Evolutionary conservation across 37 sponge, comb jelly and placozoan genomes (phyloP).

Genomic region (Cliona cf. orientalis): DNA sequence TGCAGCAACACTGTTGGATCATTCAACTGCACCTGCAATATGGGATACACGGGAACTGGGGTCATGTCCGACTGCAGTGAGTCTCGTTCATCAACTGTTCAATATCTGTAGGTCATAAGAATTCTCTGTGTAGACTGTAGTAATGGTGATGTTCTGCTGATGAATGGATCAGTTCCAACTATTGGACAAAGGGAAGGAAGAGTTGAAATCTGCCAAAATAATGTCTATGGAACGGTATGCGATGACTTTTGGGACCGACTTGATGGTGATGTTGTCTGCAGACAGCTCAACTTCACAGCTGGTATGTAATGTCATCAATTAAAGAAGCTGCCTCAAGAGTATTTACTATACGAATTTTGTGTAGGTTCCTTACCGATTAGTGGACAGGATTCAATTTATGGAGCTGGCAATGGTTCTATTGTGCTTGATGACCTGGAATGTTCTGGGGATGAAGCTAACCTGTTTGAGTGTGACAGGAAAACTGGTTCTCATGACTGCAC

Average conservation of each 20-base stretch:
- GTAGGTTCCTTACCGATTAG: no score
- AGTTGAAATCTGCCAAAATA: slow-evolving; percentile 35
- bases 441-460: not conserved
- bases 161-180: slow-evolving; percentile 20
- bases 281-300: slow-evolving; percentile 19
- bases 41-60: slow-evolving; percentile 24
- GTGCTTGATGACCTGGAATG: slow-evolving; percentile 9
- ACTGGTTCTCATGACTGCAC: slow-evolving; percentile 6
- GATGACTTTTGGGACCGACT: slow-evolving; percentile 29
- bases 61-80: no score
- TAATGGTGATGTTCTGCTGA: slow-evolving; percentile 38
- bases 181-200: slow-evolving; percentile 25
- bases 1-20: slow-evolving; percentile 30
- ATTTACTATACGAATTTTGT: no score
- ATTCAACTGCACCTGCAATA: slow-evolving; percentile 23
- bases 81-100: no score
- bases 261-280: slow-evolving; percentile 39
- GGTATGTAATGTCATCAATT: not conserved
- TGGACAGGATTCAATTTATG: not conserved
- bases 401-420: slow-evolving; percentile 18
- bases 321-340: not conserved
- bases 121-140: slow-evolving; percentile 24
- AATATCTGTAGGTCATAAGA: no score
- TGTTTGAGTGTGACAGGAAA: not conserved
- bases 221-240: slow-evolving; percentile 23